Evolutionary conservation across 1,140 invertebrate species (phyloP), one percentile per base, ranked within the genome.

Genomic region (Wiebesia pumilae): DNA sequence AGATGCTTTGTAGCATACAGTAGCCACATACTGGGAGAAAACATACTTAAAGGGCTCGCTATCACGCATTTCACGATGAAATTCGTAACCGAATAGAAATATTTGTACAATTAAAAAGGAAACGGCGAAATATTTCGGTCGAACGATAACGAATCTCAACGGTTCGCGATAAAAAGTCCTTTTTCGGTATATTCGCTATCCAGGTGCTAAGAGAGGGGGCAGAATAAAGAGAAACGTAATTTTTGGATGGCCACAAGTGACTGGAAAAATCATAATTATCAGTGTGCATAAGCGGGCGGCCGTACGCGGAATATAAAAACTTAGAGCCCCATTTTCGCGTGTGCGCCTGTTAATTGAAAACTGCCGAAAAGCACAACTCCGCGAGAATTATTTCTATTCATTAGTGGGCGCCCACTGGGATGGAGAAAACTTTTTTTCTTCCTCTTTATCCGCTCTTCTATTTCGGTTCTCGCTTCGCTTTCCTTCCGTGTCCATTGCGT

Each of bases 351-450:
- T 93, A 94, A 94, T 93, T 94, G 92, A 93, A 94, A 94, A 93
- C 93, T 94, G 93, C 91, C 92, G 89, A 94, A 93, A 93, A 92
- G 92, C 92, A 92, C 92, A 93, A 93, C 93, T 93, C 91, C 91
- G 89, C 89, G 91, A 92, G 92, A 93, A 93, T 94, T 93, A 94
- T 94, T 92, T 92, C 92, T 94, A 93, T 94, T 94, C 93, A 94
- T 94, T 94, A 93, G 91, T 90, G 88, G 88, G 69, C 89, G 90
- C 89, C 89, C 90, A 88, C 89, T 89, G 89, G 83, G 87, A 62
- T 86, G 71, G 89, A 83, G 67, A 33, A 92, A 92, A 92, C 90
- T 92, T 92, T 92, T 54, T 92, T 54, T 6, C 54, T 33, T 54
- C 40, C 47, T 43, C 40, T 40, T 9, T 75, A 38, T 54, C 38